Evolutionary conservation across 2,888 invertebrate species (phyloP).

Genomic region (Athalia circularis): DNA sequence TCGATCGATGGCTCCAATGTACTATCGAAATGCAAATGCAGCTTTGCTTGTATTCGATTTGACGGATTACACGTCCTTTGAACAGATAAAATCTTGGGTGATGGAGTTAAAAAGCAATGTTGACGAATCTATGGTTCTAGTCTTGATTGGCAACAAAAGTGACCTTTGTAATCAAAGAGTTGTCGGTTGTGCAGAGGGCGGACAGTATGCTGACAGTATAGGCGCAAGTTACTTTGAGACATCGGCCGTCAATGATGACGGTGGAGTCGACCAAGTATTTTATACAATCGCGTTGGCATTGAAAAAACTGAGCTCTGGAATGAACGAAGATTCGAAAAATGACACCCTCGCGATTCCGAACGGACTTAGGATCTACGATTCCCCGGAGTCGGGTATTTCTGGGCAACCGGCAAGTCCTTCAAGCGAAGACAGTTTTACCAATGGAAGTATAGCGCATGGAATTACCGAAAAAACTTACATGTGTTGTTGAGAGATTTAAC

Average conservation of each 20-base stretch:
- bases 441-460: slow-evolving; percentile 82
- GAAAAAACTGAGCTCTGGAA: slow-evolving; percentile 69
- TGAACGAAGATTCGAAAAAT: slow-evolving; percentile 53
- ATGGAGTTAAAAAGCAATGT: slow-evolving; percentile 86
- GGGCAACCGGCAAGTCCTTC: slow-evolving; percentile 66
- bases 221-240: slow-evolving; percentile 91
- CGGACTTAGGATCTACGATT: slow-evolving; percentile 79
- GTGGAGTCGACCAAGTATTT: slow-evolving; percentile 86
- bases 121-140: slow-evolving; percentile 85
- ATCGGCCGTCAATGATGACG: slow-evolving; percentile 86
- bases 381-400: slow-evolving; percentile 71
- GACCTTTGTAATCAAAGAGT: slow-evolving; percentile 82
- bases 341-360: slow-evolving; percentile 45
- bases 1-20: slow-evolving; percentile 95
- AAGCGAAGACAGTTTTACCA: slow-evolving; percentile 72
- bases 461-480: slow-evolving; percentile 78
- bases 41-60: slow-evolving; percentile 93
- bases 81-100: slow-evolving; percentile 90
- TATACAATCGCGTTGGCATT: slow-evolving; percentile 80
- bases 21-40: slow-evolving; percentile 93
- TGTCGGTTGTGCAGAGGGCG: slow-evolving; percentile 82
- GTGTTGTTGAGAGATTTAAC: slow-evolving; percentile 77
- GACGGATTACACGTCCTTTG: slow-evolving; percentile 84
- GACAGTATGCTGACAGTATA: slow-evolving; percentile 85
- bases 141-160: slow-evolving; percentile 90